Conservation (phyloP, 2,797 vertebrate species). For the Ptychobarbus kaznakovi region DNA sequence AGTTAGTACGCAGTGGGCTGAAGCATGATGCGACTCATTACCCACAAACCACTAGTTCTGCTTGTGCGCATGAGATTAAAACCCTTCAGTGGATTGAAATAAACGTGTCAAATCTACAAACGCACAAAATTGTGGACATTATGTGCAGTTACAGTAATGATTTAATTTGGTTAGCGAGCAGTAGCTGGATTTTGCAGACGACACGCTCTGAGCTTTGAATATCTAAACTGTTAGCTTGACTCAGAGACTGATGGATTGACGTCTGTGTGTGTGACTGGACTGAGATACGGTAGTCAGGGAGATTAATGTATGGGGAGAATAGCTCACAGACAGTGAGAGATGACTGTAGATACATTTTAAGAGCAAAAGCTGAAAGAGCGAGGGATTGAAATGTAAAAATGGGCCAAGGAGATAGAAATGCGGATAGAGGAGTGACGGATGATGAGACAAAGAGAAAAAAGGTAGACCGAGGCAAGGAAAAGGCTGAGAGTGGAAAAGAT, state of each 20-base stretch:
- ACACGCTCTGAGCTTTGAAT: slow-evolving; percentile 6
- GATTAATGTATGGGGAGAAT: slow-evolving; percentile 58
- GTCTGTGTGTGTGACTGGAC: slow-evolving; percentile 32
- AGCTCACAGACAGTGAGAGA: slow-evolving; percentile 37
- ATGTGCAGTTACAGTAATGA: slow-evolving; percentile 6
- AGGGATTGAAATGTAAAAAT: slow-evolving; percentile 48
- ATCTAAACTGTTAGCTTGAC: slow-evolving; percentile 13
- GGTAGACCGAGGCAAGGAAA: slow-evolving; percentile 29
- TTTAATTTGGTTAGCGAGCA: slow-evolving; percentile 37
- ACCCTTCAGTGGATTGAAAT: slow-evolving; percentile 31
- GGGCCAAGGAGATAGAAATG: slow-evolving; percentile 36
- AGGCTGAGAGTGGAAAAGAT: slow-evolving; percentile 5
- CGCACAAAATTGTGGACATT: slow-evolving; percentile 18
- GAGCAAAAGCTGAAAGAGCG: slow-evolving; percentile 48
- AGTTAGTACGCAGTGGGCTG: slow-evolving; percentile 44
- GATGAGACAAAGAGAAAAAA: slow-evolving; percentile 35
- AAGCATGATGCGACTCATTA: slow-evolving; percentile 49
- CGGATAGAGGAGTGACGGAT: slow-evolving; percentile 46
- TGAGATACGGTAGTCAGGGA: slow-evolving; percentile 50
- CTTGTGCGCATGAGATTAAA: slow-evolving; percentile 19
- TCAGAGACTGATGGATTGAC: slow-evolving; percentile 54
- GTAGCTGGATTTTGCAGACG: not conserved
- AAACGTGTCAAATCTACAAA: slow-evolving; percentile 7
- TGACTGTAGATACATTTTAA: slow-evolving; percentile 56
- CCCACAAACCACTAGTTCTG: slow-evolving; percentile 52